Conservation (phyloP, 2,888 invertebrate genomes). For the Nineta flava region DNA sequence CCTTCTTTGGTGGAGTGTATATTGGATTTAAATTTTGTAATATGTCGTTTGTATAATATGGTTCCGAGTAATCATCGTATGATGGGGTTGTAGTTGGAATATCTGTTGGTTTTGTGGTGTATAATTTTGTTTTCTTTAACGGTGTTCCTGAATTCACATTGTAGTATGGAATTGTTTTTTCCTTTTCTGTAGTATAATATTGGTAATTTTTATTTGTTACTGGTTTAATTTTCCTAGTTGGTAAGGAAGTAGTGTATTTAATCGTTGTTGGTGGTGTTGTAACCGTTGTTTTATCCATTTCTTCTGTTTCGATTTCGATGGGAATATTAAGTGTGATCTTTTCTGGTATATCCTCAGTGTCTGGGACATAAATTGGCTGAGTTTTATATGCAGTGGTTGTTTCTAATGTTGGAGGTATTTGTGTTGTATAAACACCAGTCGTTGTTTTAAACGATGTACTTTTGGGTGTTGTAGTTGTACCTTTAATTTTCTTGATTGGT, state of each 20-base stretch:
- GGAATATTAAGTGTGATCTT: conserved; percentile 1
- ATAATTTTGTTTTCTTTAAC: background rate
- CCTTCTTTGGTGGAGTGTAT: conserved; percentile 29
- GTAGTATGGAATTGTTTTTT: background rate
- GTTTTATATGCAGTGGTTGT: conserved; percentile 2
- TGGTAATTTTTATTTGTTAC: background rate
- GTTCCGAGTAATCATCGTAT: conserved; percentile 6
- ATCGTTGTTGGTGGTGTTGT: conserved; percentile 1
- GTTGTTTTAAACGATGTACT: conserved; percentile 20
- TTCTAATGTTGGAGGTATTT: conserved; percentile 1
- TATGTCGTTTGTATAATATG: conserved; percentile 27
- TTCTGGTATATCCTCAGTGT: conserved; percentile 2
- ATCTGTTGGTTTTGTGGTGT: background rate
- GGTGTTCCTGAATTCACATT: background rate
- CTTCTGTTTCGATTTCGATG: background rate
- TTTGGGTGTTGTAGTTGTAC: conserved; percentile 27
- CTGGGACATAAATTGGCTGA: conserved; percentile 6
- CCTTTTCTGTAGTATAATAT: conserved; percentile 1
- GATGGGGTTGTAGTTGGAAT: conserved; percentile 1
- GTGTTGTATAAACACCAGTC: conserved; percentile 17
- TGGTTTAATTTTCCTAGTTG: background rate
- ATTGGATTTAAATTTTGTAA: conserved; percentile 34
- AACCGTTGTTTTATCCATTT: background rate
- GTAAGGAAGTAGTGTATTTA: background rate
- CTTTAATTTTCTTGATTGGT: conserved; percentile 11